phyloP scores from a whole-genome alignment of 2,888 invertebrate species.

The Drosophila nigricruria region DNA sequence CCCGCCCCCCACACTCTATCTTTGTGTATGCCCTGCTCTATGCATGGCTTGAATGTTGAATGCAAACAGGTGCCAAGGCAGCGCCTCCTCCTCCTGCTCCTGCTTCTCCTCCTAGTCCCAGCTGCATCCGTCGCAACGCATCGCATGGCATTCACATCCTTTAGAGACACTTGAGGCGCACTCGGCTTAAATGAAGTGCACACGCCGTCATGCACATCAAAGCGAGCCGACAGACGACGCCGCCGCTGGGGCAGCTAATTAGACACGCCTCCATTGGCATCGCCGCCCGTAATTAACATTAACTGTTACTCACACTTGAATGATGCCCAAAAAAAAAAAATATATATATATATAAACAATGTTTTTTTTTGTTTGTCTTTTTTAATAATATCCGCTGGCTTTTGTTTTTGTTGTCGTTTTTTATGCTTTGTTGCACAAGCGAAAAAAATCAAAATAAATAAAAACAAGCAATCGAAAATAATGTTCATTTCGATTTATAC shows the following conservation, averaged over 20 bases:
- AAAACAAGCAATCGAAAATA: conserved; percentile 8
- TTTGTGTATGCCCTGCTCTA: conserved; percentile 28
- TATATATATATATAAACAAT: neutral
- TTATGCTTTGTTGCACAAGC: conserved; percentile 35
- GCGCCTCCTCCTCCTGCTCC: neutral
- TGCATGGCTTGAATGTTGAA: conserved; percentile 61
- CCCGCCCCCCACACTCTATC: neutral
- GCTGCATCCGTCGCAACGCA: conserved; percentile 42
- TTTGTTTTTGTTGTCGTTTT: conserved; percentile 21
- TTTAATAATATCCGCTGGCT: conserved; percentile 30
- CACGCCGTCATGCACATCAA: conserved; percentile 76
- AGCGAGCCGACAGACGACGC: conserved; percentile 61
- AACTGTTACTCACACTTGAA: conserved; percentile 53
- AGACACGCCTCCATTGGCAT: conserved; percentile 72
- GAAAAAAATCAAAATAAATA: conserved; percentile 5
- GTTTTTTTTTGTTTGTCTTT: conserved; percentile 2
- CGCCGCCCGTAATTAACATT: conserved; percentile 64
- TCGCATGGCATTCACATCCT: conserved; percentile 62
- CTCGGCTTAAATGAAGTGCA: conserved; percentile 79
- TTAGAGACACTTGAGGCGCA: conserved; percentile 75
- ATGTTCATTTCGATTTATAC: conserved; percentile 6
- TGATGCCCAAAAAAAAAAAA: conserved; percentile 39
- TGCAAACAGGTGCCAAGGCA: conserved; percentile 71
- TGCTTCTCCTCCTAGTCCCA: conserved; percentile 4
- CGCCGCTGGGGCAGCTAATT: conserved; percentile 64